Percentiles rank a stretch among this genome's conserved stretches.
phyloP scores from a whole-genome alignment of 2,797 vertebrate genomes.

The Remorina albescens region DNA sequence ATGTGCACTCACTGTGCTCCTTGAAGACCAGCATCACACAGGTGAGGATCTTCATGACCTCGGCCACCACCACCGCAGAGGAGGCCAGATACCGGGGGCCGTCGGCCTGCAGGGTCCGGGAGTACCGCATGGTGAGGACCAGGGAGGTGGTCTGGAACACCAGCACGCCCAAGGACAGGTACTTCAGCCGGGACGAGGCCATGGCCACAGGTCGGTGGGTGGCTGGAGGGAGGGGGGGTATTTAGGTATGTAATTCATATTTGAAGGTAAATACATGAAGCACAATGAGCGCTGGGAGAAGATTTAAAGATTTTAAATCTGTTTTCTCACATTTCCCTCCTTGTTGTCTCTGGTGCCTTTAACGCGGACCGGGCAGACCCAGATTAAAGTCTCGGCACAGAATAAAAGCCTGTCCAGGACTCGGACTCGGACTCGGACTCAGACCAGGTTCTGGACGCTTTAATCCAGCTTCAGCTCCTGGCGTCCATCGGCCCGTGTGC shows the following conservation, averaged over 20 bases:
- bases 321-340: constrained; percentile 47
- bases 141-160: constrained; percentile 98
- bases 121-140: constrained; percentile 98
- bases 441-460: constrained; percentile 48
- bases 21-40: constrained; percentile 95
- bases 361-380: constrained; percentile 3
- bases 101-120: constrained; percentile 94
- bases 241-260: background rate
- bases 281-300: too few species aligned
- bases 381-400: background rate
- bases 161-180: constrained; percentile 95
- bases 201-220: constrained; percentile 48
- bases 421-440: constrained; percentile 13
- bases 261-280: background rate
- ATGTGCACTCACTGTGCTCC: constrained; percentile 85
- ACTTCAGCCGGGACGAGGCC: constrained; percentile 92
- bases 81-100: constrained; percentile 97
- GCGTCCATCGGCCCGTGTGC: constrained; percentile 64
- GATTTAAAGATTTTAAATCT: too few species aligned
- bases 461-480: constrained; percentile 54
- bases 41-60: constrained; percentile 94
- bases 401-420: background rate
- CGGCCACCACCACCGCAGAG: constrained; percentile 95
- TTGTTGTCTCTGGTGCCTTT: background rate
- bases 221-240: background rate